Conservation (phyloP, 2,113 vertebrate genomes). For the Varanus salvator region DNA sequence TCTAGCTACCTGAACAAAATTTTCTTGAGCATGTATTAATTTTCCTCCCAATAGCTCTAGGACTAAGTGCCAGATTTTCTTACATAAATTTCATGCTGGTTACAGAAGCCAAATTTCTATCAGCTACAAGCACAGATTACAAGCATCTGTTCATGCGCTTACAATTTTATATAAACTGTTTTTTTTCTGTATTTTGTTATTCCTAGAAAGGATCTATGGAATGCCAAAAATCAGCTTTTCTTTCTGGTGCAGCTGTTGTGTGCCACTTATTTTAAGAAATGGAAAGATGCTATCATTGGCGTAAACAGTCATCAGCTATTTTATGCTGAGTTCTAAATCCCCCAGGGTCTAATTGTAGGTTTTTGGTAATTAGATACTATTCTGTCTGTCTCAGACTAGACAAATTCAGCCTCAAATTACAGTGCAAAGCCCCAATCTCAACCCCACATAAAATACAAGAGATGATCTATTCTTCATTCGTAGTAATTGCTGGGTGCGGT, state of each 20-base stretch:
- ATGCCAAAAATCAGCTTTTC: slow-evolving; percentile 5
- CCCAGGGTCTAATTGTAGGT: slow-evolving; percentile 12
- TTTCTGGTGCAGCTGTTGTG: slow-evolving; percentile 11
- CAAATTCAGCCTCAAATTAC: background rate
- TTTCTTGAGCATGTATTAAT: slow-evolving; percentile 19
- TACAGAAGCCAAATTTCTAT: slow-evolving; percentile 35
- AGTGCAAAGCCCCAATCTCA: background rate
- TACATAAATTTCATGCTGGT: slow-evolving; percentile 41
- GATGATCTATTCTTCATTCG: background rate
- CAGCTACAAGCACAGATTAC: slow-evolving; percentile 29
- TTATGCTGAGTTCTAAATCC: background rate
- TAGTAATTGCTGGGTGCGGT: background rate
- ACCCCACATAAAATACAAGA: background rate
- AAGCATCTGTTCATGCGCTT: slow-evolving; percentile 41
- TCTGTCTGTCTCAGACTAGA: background rate
- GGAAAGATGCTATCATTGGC: background rate
- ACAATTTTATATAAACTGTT: slow-evolving; percentile 28
- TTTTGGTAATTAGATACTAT: slow-evolving; percentile 7
- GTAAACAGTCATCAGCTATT: slow-evolving; percentile 16
- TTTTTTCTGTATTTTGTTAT: slow-evolving; percentile 5
- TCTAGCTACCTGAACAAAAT: slow-evolving; percentile 30
- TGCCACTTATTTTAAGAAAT: background rate
- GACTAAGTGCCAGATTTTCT: slow-evolving; percentile 32
- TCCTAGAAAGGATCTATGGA: background rate
- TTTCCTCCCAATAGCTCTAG: slow-evolving; percentile 29